phyloP scores from a whole-genome alignment of 2,888 invertebrate species.

The Campaea margaritaria region DNA sequence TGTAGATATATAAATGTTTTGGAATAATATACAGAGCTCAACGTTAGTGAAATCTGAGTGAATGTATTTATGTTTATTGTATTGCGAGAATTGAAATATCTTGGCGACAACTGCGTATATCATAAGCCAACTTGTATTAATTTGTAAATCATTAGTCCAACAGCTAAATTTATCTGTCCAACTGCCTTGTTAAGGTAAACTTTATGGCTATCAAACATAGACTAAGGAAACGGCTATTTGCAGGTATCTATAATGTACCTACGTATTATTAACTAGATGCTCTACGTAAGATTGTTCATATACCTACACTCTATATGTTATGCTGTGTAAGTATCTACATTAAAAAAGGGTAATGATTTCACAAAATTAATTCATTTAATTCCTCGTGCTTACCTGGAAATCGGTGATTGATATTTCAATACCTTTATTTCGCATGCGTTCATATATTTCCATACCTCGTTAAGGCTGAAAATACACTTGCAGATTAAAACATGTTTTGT shows the following conservation, averaged over 20 bases:
- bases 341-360: too few species aligned
- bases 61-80: constrained; percentile 4
- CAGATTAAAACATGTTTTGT: constrained; percentile 59
- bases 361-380: not conserved
- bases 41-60: not conserved
- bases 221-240: not conserved
- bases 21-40: not conserved
- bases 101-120: constrained; percentile 15
- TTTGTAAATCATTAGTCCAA: constrained; percentile 17
- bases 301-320: too few species aligned
- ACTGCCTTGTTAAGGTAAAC: constrained; percentile 4
- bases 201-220: constrained; percentile 3
- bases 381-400: constrained; percentile 6
- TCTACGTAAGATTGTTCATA: too few species aligned
- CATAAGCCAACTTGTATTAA: constrained; percentile 16
- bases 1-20: not conserved
- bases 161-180: constrained; percentile 6
- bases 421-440: constrained; percentile 15
- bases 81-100: constrained; percentile 16
- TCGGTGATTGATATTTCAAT: constrained; percentile 22
- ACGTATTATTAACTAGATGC: too few species aligned
- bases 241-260: too few species aligned
- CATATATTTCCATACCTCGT: constrained; percentile 31
- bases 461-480: constrained; percentile 48
- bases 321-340: too few species aligned